Evolutionary conservation across 2,888 invertebrate species (phyloP).

Genomic region (Lacanobia wlatinum): DNA sequence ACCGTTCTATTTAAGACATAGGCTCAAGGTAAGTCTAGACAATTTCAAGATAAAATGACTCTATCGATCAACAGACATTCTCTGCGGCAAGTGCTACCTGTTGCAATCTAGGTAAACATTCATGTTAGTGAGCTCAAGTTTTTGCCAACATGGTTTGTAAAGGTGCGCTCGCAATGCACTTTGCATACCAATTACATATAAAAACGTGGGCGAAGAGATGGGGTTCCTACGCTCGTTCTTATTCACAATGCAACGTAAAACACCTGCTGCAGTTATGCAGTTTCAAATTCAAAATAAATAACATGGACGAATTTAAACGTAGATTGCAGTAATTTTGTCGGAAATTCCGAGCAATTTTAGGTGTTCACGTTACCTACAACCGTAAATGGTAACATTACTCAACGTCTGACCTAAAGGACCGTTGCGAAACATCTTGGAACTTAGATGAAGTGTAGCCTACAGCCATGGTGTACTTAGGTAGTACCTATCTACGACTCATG

Average conservation of each 20-base stretch:
- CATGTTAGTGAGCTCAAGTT: slow-evolving; percentile 35
- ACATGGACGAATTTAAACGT: slow-evolving; percentile 43
- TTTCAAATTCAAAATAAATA: slow-evolving; percentile 26
- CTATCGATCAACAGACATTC: slow-evolving; percentile 31
- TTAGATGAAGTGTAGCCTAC: slow-evolving; percentile 49
- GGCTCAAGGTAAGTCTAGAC: not conserved
- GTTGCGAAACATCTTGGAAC: slow-evolving; percentile 67
- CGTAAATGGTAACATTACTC: slow-evolving; percentile 68
- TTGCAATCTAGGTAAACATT: slow-evolving; percentile 51
- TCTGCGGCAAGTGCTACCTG: slow-evolving; percentile 15
- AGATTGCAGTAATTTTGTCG: slow-evolving; percentile 54
- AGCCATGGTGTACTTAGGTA: slow-evolving; percentile 17
- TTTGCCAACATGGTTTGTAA: slow-evolving; percentile 48
- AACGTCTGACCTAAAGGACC: slow-evolving; percentile 69
- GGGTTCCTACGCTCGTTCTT: slow-evolving; percentile 21
- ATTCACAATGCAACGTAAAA: slow-evolving; percentile 27
- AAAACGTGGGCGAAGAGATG: slow-evolving; percentile 32
- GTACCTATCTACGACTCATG: slow-evolving; percentile 16
- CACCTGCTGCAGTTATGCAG: slow-evolving; percentile 30
- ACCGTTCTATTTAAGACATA: not conserved
- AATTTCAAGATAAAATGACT: slow-evolving; percentile 34
- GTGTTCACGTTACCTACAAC: slow-evolving; percentile 64
- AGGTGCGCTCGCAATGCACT: slow-evolving; percentile 34
- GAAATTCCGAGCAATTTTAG: slow-evolving; percentile 68
- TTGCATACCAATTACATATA: slow-evolving; percentile 31